Percentiles rank a stretch among this genome's conserved stretches.
phyloP scores from a whole-genome alignment of 2,888 invertebrate species.

The Leptodirus hochenwartii region DNA sequence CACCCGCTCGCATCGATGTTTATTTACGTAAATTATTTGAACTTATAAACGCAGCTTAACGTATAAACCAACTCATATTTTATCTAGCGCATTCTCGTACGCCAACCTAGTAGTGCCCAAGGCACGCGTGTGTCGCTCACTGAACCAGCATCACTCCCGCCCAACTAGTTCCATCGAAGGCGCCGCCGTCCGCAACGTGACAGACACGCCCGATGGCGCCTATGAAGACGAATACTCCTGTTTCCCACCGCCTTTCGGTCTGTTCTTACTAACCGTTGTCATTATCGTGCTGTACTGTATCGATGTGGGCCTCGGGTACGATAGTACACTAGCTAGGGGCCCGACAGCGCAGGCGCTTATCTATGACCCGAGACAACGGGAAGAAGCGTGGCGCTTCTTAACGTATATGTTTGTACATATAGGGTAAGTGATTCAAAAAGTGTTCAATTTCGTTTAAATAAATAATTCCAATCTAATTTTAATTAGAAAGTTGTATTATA shows the following conservation, averaged over 20 bases:
- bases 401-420: slow-evolving; percentile 95
- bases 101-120: slow-evolving; percentile 11
- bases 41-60: no score
- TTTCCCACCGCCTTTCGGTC: slow-evolving; percentile 80
- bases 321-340: slow-evolving; percentile 28
- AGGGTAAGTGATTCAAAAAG: slow-evolving; percentile 42
- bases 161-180: no score
- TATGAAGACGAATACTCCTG: slow-evolving; percentile 48
- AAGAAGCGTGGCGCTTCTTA: slow-evolving; percentile 83
- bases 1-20: no score
- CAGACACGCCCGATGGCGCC: slow-evolving; percentile 10
- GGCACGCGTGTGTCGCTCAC: no score
- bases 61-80: no score
- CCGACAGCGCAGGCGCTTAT: slow-evolving; percentile 69
- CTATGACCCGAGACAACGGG: slow-evolving; percentile 69
- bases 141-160: no score
- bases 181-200: no score
- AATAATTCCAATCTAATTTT: background rate
- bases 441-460: no score
- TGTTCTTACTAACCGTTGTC: slow-evolving; percentile 74
- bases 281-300: slow-evolving; percentile 58
- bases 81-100: no score
- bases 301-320: slow-evolving; percentile 20
- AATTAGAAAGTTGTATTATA: background rate
- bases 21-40: no score